Conservation (phyloP, 1,140 invertebrate genomes). For the Caerostris darwini region DNA sequence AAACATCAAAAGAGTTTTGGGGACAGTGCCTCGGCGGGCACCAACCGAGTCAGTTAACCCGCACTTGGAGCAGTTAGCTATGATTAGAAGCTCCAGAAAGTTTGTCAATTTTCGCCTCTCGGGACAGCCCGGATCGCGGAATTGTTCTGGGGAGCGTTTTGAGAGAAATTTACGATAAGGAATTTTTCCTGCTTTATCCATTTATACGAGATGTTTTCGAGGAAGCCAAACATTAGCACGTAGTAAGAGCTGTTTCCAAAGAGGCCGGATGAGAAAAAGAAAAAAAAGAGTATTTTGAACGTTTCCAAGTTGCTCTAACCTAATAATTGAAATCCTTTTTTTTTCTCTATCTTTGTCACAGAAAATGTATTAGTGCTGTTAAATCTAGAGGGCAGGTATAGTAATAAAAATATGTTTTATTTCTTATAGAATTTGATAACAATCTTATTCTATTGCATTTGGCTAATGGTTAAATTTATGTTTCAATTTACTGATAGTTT, state of each 20-base stretch:
- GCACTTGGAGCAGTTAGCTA: conserved; percentile 54
- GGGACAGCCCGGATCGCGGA: background rate
- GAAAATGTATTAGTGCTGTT: background rate
- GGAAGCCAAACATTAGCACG: background rate
- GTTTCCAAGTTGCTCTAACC: background rate
- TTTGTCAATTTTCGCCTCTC: conserved; percentile 53
- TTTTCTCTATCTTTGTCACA: background rate
- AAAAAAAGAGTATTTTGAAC: background rate
- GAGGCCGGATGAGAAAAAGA: background rate
- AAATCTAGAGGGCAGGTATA: too few relatives aligned
- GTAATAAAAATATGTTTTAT: too few relatives aligned
- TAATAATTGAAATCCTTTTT: background rate
- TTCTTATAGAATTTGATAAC: too few relatives aligned
- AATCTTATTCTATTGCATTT: too few relatives aligned
- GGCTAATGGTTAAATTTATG: too few relatives aligned
- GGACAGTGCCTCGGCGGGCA: background rate
- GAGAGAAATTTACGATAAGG: conserved; percentile 49
- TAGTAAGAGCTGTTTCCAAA: background rate
- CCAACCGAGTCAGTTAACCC: background rate
- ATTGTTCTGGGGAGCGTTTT: background rate
- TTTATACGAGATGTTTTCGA: background rate
- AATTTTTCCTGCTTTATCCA: background rate
- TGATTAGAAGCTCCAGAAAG: conserved; percentile 51
- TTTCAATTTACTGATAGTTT: too few relatives aligned
- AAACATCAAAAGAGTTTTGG: background rate